These are phyloP conservation scores for Spodoptera exigua DNA, from an alignment of 2,888 invertebrate genomes.

Conservation along the genomic window DNA sequence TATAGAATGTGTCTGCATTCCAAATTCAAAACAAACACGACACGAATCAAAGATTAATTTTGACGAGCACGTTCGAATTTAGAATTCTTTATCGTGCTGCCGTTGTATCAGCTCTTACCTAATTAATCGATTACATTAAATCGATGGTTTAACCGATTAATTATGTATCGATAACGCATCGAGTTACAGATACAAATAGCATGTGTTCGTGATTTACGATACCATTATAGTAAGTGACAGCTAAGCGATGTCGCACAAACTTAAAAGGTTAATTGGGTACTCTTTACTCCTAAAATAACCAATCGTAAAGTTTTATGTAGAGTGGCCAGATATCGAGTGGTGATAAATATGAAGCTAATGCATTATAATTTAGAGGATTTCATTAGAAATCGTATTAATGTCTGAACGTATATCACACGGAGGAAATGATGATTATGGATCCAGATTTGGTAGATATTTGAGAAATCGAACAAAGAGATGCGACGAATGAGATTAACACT, in stretches of 20 bases:
- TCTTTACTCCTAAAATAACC: constrained; percentile 74
- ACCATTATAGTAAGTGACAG: constrained; percentile 74
- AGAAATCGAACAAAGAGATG: constrained; percentile 8
- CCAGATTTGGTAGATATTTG: constrained; percentile 27
- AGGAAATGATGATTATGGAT: constrained; percentile 41
- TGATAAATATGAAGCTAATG: constrained; percentile 62
- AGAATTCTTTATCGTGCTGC: constrained; percentile 55
- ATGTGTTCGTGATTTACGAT: constrained; percentile 73
- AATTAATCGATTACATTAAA: constrained; percentile 49
- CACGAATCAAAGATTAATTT: constrained; percentile 58
- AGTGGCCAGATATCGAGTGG: constrained; percentile 67
- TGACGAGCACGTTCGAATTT: constrained; percentile 60
- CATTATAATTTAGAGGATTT: constrained; percentile 58
- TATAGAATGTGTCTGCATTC: constrained; percentile 59
- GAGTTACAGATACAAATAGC: constrained; percentile 64
- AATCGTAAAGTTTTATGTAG: constrained; percentile 77
- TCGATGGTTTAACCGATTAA: constrained; percentile 67
- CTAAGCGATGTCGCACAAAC: constrained; percentile 71
- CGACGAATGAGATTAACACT: constrained; percentile 13
- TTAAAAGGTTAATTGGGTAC: constrained; percentile 81
- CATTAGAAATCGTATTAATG: constrained; percentile 61
- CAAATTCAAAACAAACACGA: constrained; percentile 60
- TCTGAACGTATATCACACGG: constrained; percentile 48
- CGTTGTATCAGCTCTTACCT: constrained; percentile 37
- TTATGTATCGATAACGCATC: constrained; percentile 73